Base-by-base conservation (phyloP, 2,113 vertebrate genomes). In the Heloderma charlesbogerti region DNA sequence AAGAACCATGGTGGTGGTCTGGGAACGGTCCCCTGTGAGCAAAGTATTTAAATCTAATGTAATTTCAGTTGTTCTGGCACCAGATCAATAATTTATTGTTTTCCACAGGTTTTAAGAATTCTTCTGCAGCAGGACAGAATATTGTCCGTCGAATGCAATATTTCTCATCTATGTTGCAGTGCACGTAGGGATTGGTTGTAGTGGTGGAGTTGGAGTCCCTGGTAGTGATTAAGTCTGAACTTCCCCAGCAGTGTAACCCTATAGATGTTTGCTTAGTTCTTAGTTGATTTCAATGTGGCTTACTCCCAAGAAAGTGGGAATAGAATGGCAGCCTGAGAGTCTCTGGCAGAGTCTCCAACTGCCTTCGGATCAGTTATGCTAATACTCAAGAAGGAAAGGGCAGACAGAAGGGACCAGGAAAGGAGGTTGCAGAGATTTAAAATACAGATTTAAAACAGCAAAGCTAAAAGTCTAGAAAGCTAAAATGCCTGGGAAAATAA, bases 11-110 rank as follows among this genome's bases (percentile, higher is more conserved):
- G 82, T 43, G 16, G 29, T 40, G 4, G 43, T 71, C 66, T 34
- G 15, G 40, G 48, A 29, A 34, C 29, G 9, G 1, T 15, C 8
- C 71, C 6, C 54, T 34, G 34, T 48, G 16, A 71, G 43, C 43
- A 72, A 18, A 40, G 1, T 1, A 12, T 48, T 94, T 93, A 82
- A 84, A 89, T 91, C 15, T 83, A 84, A 82, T 90, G 3, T 82
- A 3, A 0, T 63, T 37, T 83, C 2, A 86, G 0, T 54, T 93
- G 0, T 69, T 91, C 34, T 82, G 54, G 31, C n/a, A 79, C 74
- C n/a, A n/a, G n/a, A 66, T 84, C 75, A 89, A 63, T 78, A 71
- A 2, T 25, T 94, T 63, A 0, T 43, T 77, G 85, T 37, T 6
- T 90, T 86, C 4, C 66, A 80, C 82, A 31, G 3, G 5, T 90